phyloP scores from a whole-genome alignment of 2,113 vertebrate genomes.

The Chlamydotis undulata region DNA sequence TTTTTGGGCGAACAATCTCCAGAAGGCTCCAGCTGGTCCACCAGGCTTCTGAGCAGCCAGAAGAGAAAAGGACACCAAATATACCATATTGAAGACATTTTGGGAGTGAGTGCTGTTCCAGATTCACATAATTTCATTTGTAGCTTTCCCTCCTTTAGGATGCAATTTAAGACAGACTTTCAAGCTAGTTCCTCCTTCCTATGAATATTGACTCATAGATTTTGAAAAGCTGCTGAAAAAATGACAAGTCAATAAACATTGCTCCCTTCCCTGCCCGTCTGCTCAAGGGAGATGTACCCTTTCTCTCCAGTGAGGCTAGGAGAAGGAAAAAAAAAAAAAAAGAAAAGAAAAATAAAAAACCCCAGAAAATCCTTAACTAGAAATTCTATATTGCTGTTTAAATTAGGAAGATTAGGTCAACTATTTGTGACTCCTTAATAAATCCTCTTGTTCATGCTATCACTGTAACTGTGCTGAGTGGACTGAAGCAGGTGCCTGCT shows the following conservation, averaged over 20 bases:
- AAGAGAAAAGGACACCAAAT: not conserved
- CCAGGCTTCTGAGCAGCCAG: not conserved
- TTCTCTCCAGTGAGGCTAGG: not conserved
- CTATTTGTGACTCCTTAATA: not conserved
- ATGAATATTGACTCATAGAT: not conserved
- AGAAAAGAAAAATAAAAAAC: accelerated
- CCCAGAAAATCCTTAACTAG: accelerated
- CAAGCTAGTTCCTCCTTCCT: not conserved
- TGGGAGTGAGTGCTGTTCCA: not conserved
- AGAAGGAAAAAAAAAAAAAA: not conserved
- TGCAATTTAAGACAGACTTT: not conserved
- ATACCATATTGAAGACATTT: not conserved
- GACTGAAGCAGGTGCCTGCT: not conserved
- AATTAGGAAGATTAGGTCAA: not conserved
- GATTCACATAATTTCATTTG: not conserved
- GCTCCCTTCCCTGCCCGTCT: not conserved
- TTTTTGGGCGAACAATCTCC: not conserved
- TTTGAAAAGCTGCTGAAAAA: conserved; percentile 16
- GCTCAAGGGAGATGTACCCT: not conserved
- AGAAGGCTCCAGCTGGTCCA: not conserved
- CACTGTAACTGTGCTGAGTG: not conserved
- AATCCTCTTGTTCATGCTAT: not conserved
- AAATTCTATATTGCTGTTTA: not conserved
- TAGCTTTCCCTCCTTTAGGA: not conserved
- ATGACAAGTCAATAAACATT: not conserved